These are phyloP conservation scores for Petromus typicus DNA, from an alignment of 2,113 vertebrate genomes.

Conservation along the genomic window DNA sequence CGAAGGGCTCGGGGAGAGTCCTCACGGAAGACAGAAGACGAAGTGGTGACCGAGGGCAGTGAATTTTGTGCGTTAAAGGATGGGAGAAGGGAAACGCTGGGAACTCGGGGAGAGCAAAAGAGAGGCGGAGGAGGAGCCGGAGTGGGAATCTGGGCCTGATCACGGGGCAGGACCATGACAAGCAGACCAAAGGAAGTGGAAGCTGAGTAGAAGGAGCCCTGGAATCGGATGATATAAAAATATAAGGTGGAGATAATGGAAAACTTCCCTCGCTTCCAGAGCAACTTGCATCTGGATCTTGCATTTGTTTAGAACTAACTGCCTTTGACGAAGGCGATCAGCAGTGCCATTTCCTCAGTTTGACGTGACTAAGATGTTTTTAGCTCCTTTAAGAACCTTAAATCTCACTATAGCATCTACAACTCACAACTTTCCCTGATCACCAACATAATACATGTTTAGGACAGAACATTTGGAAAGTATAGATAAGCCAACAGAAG, in stretches of 20 bases:
- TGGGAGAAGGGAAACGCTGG: too few species aligned
- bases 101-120: too few species aligned
- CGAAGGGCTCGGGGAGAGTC: not conserved
- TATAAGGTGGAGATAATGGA: not conserved
- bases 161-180: not conserved
- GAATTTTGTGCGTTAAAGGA: not conserved
- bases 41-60: not conserved
- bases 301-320: not conserved
- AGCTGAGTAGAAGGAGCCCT: not conserved
- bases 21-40: not conserved
- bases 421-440: not conserved
- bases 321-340: not conserved
- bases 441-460: constrained; percentile 22
- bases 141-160: not conserved
- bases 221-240: not conserved
- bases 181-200: not conserved
- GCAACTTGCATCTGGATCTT: not conserved
- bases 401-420: not conserved
- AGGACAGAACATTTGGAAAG: constrained; percentile 54
- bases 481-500: constrained; percentile 40
- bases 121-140: not conserved
- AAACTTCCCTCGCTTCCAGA: not conserved
- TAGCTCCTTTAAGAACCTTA: not conserved
- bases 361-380: not conserved
- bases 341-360: not conserved